Base-by-base conservation (phyloP, 2,888 invertebrate species). In the Dicycla oo region DNA sequence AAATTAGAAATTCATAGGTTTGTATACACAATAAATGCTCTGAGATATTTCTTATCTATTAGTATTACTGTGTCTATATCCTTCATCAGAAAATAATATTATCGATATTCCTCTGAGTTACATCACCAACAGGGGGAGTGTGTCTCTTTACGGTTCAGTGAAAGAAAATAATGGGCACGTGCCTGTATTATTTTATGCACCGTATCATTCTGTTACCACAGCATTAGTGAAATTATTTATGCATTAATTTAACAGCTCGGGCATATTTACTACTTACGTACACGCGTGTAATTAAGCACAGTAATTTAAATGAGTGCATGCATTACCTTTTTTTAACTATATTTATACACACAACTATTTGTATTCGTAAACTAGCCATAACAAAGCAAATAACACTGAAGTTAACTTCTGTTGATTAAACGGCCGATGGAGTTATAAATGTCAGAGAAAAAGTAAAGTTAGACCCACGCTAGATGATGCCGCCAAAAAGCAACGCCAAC, bases 401-500 rank as follows among this genome's bases (percentile, higher is more conserved):
- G 38, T 56, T 43, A 56, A 51, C 57, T 67, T 54, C 3, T 63
- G 51, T 73, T 58, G 49, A 68, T 65, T 63, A 68, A 80, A 70
- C 61, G 57, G 60, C 62, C 23, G 34, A 62, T 57, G 47, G 10
- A 58, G 65, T 64, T 57, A 77, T 84, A 84, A 80, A 84, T 57
- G 73, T 74, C 63, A 65, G 40, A 75, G 53, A 69, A 64, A 73
- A 66, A 57, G 66, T 43, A 75, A 78, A 81, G 74, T 81, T 81
- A 85, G 81, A 64, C 73, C 75, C 61, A 78, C 67, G 60, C 45
- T 73, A 63, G 77, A 67, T 74, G 72, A 74, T 73, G 75, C 73
- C 86, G 92, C 91, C 93, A 92, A 93, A 91, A 78, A 85, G 51
- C 69, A 66, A 68, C 69, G 89, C 88, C 88, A 88, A 88, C 82